These are phyloP conservation scores for Pogonocherus hispidulus DNA, from an alignment of 2,888 invertebrate species.

Conservation along the genomic window DNA sequence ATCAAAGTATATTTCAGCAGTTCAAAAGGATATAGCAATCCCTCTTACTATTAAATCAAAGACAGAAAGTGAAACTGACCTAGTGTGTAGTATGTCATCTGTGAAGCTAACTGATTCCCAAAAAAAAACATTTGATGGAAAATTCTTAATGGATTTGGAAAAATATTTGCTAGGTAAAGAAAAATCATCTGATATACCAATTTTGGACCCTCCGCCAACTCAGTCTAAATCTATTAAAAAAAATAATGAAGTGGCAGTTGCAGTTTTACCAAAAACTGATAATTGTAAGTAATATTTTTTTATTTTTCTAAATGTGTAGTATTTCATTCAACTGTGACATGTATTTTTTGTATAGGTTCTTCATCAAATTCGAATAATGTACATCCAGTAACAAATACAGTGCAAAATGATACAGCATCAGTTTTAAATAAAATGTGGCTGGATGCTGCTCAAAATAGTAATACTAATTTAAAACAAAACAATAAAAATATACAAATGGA, in stretches of 20 bases:
- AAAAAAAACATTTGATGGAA: slow-evolving; percentile 62
- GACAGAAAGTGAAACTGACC: slow-evolving; percentile 28
- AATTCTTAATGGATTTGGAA: slow-evolving; percentile 77
- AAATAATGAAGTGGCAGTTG: slow-evolving; percentile 35
- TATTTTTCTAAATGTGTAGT: no score
- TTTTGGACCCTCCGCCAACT: slow-evolving; percentile 69
- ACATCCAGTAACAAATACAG: slow-evolving; percentile 49
- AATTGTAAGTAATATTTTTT: slow-evolving; percentile 56
- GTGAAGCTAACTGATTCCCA: slow-evolving; percentile 49
- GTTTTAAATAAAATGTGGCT: slow-evolving; percentile 71
- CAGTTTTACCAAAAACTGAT: slow-evolving; percentile 64
- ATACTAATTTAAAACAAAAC: slow-evolving; percentile 53
- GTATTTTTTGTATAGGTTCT: no score
- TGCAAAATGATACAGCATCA: slow-evolving; percentile 63
- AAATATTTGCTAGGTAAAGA: slow-evolving; percentile 70
- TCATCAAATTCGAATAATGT: slow-evolving; percentile 50
- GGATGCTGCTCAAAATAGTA: slow-evolving; percentile 59
- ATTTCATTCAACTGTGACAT: no score
- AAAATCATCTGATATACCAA: slow-evolving; percentile 63
- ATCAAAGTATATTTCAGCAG: slow-evolving; percentile 50
- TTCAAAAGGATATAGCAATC: slow-evolving; percentile 49
- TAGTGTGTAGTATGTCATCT: slow-evolving; percentile 45
- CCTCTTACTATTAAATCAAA: slow-evolving; percentile 33
- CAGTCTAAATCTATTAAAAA: slow-evolving; percentile 40
- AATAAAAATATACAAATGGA: slow-evolving; percentile 47